phyloP scores from a whole-genome alignment of 1,140 invertebrate species.

The Platyscapa corneri region DNA sequence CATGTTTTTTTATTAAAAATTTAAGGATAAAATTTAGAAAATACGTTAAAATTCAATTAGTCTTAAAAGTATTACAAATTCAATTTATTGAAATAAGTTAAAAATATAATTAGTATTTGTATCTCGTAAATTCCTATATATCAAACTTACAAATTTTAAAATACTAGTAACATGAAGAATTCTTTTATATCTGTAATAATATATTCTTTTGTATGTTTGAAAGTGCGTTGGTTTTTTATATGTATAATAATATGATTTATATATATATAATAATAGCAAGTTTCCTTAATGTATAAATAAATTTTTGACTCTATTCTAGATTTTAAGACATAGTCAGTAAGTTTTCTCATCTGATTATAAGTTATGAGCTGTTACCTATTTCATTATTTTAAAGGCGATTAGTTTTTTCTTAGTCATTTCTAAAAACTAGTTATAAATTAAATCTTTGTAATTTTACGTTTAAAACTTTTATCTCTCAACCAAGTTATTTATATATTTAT shows the following conservation, averaged over 20 bases:
- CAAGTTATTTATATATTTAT: no score
- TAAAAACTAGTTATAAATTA: neutral
- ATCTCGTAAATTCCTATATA: neutral
- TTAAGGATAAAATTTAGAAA: no score
- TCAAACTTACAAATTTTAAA: neutral
- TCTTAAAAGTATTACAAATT: no score
- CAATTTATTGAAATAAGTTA: no score
- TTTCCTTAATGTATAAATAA: neutral
- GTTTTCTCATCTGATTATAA: conserved; percentile 1
- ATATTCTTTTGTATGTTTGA: neutral
- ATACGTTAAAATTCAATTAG: no score
- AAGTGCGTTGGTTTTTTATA: neutral
- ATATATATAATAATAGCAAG: no score
- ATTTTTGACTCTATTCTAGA: neutral
- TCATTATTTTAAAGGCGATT: neutral
- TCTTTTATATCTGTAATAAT: neutral
- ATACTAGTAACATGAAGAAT: neutral
- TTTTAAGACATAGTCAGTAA: neutral
- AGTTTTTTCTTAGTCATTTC: neutral
- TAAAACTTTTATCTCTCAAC: no score
- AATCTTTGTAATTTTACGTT: neutral
- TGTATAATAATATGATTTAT: no score
- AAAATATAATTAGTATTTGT: no score
- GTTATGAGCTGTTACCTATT: neutral
- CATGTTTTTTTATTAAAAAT: no score